A percentile compares a stretch with the other conserved stretches of the same genome.
Conservation (phyloP, 1,140 invertebrate genomes). For the Meloidogyne hapla region DNA sequence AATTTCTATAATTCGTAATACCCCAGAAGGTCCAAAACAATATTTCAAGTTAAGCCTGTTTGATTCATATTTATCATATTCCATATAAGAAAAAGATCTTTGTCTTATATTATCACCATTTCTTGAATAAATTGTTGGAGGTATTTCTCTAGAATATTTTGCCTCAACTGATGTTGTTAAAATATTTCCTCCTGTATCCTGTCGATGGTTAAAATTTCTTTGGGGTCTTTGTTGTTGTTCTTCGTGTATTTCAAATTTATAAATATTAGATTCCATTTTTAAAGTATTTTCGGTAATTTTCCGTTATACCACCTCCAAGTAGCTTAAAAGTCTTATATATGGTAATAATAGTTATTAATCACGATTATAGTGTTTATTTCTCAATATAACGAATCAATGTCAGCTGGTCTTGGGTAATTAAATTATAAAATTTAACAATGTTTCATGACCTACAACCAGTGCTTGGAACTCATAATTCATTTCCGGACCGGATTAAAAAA, state of each 20-base stretch:
- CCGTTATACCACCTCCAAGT: too few species aligned
- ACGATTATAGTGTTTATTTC: too few species aligned
- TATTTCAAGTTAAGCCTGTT: conserved; percentile 46
- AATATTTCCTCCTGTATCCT: conserved; percentile 35
- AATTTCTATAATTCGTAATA: conserved; percentile 59
- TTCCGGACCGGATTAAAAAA: too few species aligned
- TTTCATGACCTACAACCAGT: too few species aligned
- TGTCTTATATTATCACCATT: conserved; percentile 13
- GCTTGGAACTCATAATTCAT: too few species aligned
- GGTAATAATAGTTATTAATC: too few species aligned
- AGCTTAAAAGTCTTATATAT: too few species aligned
- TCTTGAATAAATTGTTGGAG: conserved; percentile 11
- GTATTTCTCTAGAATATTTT: neutral
- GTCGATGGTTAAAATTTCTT: neutral
- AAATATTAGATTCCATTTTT: neutral
- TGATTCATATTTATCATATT: conserved; percentile 31
- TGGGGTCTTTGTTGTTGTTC: neutral
- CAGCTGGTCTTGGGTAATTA: too few species aligned
- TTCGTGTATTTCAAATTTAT: neutral
- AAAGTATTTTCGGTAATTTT: too few species aligned
- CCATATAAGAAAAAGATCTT: neutral
- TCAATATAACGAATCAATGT: too few species aligned
- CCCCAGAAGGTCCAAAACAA: conserved; percentile 53
- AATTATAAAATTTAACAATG: too few species aligned
- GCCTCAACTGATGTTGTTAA: conserved; percentile 37